A percentile compares a stretch with the other conserved stretches of the same genome.
These are phyloP conservation scores for Neolamprologus caudopunctatus DNA, from an alignment of 2,113 vertebrate genomes.

Conservation along the genomic window DNA sequence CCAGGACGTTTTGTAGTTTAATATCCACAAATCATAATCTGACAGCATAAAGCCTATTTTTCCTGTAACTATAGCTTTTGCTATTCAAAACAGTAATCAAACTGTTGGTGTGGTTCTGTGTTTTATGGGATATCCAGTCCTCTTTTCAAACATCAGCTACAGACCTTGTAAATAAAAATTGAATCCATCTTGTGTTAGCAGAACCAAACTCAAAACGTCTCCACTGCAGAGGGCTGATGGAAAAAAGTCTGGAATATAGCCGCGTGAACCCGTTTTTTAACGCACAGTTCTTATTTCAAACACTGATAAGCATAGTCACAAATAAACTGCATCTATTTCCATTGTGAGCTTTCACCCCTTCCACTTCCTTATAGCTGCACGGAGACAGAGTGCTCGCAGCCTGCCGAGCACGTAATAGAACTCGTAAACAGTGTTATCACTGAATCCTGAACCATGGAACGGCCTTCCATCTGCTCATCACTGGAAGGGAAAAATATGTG, in stretches of 20 bases:
- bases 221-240: neutral
- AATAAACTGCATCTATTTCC: conserved; percentile 48
- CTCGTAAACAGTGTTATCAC: conserved; percentile 65
- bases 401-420: conserved; percentile 58
- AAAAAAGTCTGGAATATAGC: neutral
- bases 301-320: conserved; percentile 46
- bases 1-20: neutral
- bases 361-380: conserved; percentile 2
- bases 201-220: neutral
- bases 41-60: neutral
- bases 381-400: conserved; percentile 30
- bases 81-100: neutral
- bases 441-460: conserved; percentile 43
- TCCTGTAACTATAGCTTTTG: neutral
- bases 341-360: conserved; percentile 2
- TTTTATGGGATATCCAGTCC: neutral
- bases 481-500: conserved; percentile 32
- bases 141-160: neutral
- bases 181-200: neutral
- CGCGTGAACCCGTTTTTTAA: conserved; percentile 7
- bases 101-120: neutral
- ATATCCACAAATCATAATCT: neutral
- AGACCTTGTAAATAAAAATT: neutral
- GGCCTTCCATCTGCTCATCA: conserved; percentile 57
- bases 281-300: conserved; percentile 23